phyloP scores from a whole-genome alignment of 2,797 vertebrate species.

The Urosaurus nigricauda region DNA sequence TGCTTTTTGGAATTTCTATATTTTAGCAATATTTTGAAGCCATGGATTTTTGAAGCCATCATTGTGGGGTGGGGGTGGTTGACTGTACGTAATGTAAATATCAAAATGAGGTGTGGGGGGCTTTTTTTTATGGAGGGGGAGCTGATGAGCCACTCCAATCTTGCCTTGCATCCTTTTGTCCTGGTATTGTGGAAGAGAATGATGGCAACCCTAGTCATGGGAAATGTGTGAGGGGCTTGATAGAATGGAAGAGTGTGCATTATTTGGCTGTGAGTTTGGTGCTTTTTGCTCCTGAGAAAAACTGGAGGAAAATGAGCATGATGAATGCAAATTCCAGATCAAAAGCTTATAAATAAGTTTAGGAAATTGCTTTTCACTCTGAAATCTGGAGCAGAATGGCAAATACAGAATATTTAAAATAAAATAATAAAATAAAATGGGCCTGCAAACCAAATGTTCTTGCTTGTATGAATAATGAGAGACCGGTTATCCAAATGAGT shows the following conservation, averaged over 20 bases:
- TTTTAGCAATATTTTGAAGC: too few species aligned
- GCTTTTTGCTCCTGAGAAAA: slow-evolving; percentile 9
- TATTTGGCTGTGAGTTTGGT: not conserved
- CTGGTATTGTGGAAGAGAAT: too few species aligned
- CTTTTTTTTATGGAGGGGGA: too few species aligned
- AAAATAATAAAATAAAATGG: slow-evolving; percentile 21
- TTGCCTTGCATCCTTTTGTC: too few species aligned
- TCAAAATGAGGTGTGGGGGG: too few species aligned
- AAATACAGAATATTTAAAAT: slow-evolving; percentile 39
- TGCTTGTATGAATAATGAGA: slow-evolving; percentile 42
- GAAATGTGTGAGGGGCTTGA: not conserved
- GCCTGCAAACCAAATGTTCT: slow-evolving; percentile 21
- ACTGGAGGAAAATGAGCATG: slow-evolving; percentile 33
- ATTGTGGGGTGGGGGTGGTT: too few species aligned
- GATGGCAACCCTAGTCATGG: not conserved
- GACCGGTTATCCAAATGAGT: slow-evolving; percentile 37
- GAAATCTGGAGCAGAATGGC: slow-evolving; percentile 45
- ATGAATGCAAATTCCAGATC: slow-evolving; percentile 58
- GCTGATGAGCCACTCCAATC: too few species aligned
- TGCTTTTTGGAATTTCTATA: too few species aligned
- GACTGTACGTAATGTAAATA: too few species aligned
- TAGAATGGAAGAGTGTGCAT: not conserved
- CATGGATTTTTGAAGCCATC: too few species aligned
- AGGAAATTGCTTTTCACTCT: slow-evolving; percentile 37
- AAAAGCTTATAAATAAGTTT: slow-evolving; percentile 55